Conservation (phyloP, 2,113 vertebrate genomes). For the Nicator chloris region DNA sequence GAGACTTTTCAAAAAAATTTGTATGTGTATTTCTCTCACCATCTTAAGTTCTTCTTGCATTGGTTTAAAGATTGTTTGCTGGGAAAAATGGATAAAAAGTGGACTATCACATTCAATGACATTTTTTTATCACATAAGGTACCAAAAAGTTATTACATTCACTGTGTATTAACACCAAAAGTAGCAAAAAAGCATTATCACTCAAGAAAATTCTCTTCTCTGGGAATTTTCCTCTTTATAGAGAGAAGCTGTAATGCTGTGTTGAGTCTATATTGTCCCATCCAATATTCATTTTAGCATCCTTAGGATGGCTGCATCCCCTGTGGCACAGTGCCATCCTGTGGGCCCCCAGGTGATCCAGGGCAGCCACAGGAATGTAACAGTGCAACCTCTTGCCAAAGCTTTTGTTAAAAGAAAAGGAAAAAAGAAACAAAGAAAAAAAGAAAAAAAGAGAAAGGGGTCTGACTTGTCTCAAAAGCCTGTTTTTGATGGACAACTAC, state of each 20-base stretch:
- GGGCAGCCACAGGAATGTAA: background rate
- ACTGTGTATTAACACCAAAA: background rate
- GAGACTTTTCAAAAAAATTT: background rate
- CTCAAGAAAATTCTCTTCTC: background rate
- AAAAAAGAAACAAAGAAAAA: background rate
- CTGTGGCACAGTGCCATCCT: conserved; percentile 25
- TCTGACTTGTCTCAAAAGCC: background rate
- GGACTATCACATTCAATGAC: background rate
- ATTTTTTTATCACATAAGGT: background rate
- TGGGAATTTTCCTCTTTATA: background rate
- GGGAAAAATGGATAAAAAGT: background rate
- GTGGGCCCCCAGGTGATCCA: background rate
- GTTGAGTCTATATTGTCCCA: background rate
- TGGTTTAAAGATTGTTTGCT: background rate
- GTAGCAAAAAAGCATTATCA: background rate
- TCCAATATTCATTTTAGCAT: background rate
- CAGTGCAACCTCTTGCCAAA: background rate
- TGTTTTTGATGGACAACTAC: background rate
- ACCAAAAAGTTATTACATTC: background rate
- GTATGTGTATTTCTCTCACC: background rate
- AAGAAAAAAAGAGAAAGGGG: background rate
- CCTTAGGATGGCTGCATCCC: background rate
- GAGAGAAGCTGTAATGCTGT: background rate
- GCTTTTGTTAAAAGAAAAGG: background rate
- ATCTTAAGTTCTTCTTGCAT: background rate